Evolutionary conservation across 2,888 invertebrate genomes (phyloP).

Genomic region (Pediacus dermestoides): DNA sequence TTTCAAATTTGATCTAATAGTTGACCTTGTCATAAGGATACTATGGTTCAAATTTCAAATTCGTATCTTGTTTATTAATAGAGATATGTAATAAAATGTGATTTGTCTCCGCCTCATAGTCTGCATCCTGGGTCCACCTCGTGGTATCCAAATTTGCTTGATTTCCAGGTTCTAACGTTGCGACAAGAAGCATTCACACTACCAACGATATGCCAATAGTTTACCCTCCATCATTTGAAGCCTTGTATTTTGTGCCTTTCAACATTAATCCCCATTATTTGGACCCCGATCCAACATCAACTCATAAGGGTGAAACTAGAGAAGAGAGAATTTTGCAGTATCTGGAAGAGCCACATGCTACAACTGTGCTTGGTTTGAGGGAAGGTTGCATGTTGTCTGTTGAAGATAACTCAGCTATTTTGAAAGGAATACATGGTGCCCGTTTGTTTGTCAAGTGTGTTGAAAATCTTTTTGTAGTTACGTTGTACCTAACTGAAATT

Average conservation of each 20-base stretch:
- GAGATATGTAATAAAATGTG: too few species aligned
- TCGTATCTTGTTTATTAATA: too few species aligned
- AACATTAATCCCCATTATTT: constrained; percentile 84
- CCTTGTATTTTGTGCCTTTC: constrained; percentile 70
- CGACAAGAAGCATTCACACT: constrained; percentile 73
- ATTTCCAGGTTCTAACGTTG: constrained; percentile 65
- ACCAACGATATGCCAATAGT: constrained; percentile 88
- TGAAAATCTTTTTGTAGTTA: constrained; percentile 14
- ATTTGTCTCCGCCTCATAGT: too few species aligned
- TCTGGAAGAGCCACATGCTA: constrained; percentile 56
- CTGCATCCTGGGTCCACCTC: too few species aligned
- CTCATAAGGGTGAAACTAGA: constrained; percentile 76
- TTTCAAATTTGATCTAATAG: too few species aligned
- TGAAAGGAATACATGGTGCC: constrained; percentile 63
- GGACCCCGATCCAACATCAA: constrained; percentile 59
- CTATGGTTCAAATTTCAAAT: too few species aligned
- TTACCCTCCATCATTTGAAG: constrained; percentile 71
- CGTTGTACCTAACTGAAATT: constrained; percentile 1
- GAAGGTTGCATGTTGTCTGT: constrained; percentile 68
- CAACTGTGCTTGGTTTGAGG: constrained; percentile 65
- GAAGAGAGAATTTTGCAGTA: constrained; percentile 71
- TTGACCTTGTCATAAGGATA: too few species aligned
- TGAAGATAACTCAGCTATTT: constrained; percentile 54
- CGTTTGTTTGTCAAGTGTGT: constrained; percentile 65
- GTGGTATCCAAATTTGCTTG: too few species aligned